Evolutionary conservation across 1,140 invertebrate species (phyloP).

Genomic region (Hylaeus volcanicus): DNA sequence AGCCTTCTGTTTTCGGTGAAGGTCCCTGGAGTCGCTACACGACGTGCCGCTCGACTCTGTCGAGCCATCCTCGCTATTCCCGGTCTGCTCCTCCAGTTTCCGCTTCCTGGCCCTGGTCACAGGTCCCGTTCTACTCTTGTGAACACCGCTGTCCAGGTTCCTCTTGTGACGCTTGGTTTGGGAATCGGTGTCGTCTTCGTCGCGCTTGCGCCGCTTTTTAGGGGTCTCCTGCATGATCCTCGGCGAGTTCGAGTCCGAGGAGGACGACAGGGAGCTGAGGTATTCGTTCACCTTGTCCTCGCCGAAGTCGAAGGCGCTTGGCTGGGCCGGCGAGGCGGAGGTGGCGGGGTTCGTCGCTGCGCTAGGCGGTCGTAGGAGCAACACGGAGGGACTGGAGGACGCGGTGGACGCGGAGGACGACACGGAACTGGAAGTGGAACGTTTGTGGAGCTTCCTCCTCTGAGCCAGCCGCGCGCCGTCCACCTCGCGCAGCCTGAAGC

Average conservation of each 20-base stretch:
- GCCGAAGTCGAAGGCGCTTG: conserved; percentile 81
- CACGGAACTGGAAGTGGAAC: conserved; percentile 81
- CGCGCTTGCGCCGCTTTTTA: conserved; percentile 48
- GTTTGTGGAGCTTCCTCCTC: conserved; percentile 85
- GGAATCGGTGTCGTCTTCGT: conserved; percentile 5
- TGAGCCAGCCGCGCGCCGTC: conserved; percentile 86
- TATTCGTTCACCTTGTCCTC: conserved; percentile 82
- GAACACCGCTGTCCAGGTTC: background rate
- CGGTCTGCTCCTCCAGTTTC: conserved; percentile 65
- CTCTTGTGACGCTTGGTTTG: conserved; percentile 35
- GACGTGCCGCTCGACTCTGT: conserved; percentile 46
- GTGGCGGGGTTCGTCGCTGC: conserved; percentile 47
- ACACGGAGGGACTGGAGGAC: conserved; percentile 68
- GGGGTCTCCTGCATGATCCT: conserved; percentile 29
- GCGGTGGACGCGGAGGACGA: conserved; percentile 75
- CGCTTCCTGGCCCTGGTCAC: conserved; percentile 71
- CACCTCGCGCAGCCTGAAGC: conserved; percentile 86
- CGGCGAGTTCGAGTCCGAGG: conserved; percentile 73
- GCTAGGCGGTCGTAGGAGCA: conserved; percentile 62
- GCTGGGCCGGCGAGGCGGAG: conserved; percentile 59
- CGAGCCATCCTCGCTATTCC: conserved; percentile 52
- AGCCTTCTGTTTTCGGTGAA: conserved; percentile 69
- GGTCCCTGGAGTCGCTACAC: conserved; percentile 45
- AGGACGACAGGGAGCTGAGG: conserved; percentile 80
- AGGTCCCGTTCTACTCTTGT: conserved; percentile 55